Evolutionary conservation across 2,797 vertebrate genomes (phyloP), one percentile per base, ranked within the genome.

Genomic region (Hephaestus fuliginosus): DNA sequence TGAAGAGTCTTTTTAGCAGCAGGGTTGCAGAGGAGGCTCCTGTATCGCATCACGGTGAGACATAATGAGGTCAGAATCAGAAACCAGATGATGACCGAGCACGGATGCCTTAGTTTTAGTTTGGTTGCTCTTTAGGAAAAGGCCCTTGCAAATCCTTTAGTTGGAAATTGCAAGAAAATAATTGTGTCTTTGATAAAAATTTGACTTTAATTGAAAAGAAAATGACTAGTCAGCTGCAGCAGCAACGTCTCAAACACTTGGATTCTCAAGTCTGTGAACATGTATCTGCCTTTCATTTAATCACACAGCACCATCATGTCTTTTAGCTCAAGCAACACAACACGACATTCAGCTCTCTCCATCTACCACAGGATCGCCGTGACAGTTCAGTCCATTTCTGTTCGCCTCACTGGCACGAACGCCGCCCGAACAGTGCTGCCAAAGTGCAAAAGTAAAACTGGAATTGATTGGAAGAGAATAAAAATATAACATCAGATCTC

Each of bases 1-100:
- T n/a, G 51, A 62, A 46, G 14, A 60, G 61, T 78, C 41, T 25
- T 25, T 25, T 70, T 43, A 56, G 48, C 58, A 65, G 64, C 28
- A 11, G 52, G 64, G 30, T 10, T 70, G 66, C 60, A 36, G 70
- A 14, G 5, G 53, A 73, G 22, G 69, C 55, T 30, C 14, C 25
- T 22, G 20, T 18, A 7, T 3, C 25, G 28, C 17, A 13, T 48
- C 67, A 62, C 48, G 39, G 14, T 25, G 51, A 78, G 77, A 86
- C 43, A 4, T 36, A 66, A 36, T 82, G 14, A 73, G 68, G 78
- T 61, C 75, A 76, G 67, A 68, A 28, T 46, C 36, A 58, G 56
- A 46, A 70, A 62, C 22, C 13, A 52, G 2, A 61, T 2, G 49
- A 68, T 17, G 64, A 52, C 46, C 17, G 1, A 22, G 5, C 11